Evolutionary conservation across 2,888 invertebrate genomes (phyloP).

Genomic region (Carabus problematicus): DNA sequence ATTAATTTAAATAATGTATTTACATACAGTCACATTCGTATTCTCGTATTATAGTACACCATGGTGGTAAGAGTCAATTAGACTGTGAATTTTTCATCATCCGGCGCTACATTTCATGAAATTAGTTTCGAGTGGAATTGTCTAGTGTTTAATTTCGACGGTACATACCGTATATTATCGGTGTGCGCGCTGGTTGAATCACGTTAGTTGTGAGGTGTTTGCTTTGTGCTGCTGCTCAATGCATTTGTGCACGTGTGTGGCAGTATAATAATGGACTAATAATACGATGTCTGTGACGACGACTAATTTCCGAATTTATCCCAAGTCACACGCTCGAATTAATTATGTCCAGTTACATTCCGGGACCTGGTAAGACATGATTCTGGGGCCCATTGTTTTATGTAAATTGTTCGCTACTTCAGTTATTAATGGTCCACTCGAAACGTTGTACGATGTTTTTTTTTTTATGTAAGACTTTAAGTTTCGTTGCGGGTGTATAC

Average conservation of each 20-base stretch:
- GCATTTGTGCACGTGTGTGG: background rate
- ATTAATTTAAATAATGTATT: constrained; percentile 1
- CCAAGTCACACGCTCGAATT: constrained; percentile 29
- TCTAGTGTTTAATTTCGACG: too few relatives aligned
- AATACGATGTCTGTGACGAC: constrained; percentile 25
- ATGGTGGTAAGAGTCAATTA: too few relatives aligned
- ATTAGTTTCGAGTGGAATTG: too few relatives aligned
- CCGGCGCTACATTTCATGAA: too few relatives aligned
- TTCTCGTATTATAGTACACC: too few relatives aligned
- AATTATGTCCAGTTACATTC: constrained; percentile 36
- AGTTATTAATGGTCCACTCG: too few relatives aligned
- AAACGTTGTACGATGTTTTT: background rate
- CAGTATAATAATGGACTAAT: constrained; percentile 31
- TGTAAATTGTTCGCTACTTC: constrained; percentile 22
- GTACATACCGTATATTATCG: too few relatives aligned
- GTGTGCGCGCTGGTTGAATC: background rate
- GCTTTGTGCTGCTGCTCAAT: constrained; percentile 17
- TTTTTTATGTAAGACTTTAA: background rate
- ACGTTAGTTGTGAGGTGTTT: background rate
- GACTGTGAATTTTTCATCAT: too few relatives aligned
- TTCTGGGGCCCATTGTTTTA: constrained; percentile 30
- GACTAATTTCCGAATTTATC: constrained; percentile 38
- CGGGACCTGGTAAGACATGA: constrained; percentile 17
- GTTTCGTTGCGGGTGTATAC: too few relatives aligned
- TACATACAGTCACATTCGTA: background rate